A percentile compares a stretch with the other conserved stretches of the same genome.
These are phyloP conservation scores for Euschistus heros DNA, from an alignment of 1,140 invertebrate genomes.

Conservation along the genomic window DNA sequence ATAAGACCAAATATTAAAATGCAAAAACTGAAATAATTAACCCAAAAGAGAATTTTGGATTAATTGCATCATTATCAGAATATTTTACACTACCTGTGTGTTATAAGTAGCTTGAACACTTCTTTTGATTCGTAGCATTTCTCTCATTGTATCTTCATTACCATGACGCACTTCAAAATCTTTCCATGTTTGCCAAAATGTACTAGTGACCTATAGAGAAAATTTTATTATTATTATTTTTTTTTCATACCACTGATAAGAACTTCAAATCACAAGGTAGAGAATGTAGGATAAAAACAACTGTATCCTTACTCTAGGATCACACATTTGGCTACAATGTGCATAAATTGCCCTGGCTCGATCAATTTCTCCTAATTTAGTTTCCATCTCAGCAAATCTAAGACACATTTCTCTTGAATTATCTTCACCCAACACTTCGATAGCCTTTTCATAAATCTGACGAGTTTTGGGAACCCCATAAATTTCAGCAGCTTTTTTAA, in stretches of 20 bases:
- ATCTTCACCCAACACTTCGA: constrained; percentile 83
- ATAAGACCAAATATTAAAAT: too few relatives aligned
- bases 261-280: neutral
- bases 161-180: constrained; percentile 98
- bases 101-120: constrained; percentile 96
- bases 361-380: constrained; percentile 95
- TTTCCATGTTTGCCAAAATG: constrained; percentile 99
- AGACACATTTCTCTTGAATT: constrained; percentile 93
- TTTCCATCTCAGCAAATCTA: constrained; percentile 94
- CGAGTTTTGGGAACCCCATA: constrained; percentile 94
- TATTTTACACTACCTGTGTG: constrained; percentile 65
- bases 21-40: too few relatives aligned
- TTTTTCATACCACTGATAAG: neutral
- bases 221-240: neutral
- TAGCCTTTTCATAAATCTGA: constrained; percentile 96
- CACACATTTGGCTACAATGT: constrained; percentile 98
- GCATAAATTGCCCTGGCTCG: constrained; percentile 92
- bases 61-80: too few relatives aligned
- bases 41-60: too few relatives aligned
- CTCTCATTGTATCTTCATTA: constrained; percentile 99
- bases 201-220: constrained; percentile 58
- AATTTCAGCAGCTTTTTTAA: constrained; percentile 94
- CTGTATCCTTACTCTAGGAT: constrained; percentile 61
- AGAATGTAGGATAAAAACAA: neutral
- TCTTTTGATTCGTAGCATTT: constrained; percentile 96